These are phyloP conservation scores for Borostomias antarcticus DNA, from an alignment of 2,797 vertebrate species.

Conservation along the genomic window DNA sequence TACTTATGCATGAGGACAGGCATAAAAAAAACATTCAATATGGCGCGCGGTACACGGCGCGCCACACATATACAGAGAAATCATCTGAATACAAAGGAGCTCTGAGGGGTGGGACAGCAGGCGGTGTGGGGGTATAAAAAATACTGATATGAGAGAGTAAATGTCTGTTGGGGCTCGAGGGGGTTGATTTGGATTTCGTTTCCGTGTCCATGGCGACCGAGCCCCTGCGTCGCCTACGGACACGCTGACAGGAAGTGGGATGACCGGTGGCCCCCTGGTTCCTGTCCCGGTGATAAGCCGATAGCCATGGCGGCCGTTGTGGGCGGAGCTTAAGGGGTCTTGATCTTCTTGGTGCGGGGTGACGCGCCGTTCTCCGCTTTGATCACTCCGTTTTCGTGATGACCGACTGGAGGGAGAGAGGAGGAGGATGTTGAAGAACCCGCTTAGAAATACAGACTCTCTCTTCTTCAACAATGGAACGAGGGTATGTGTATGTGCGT, in stretches of 20 bases:
- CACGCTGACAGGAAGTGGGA: conserved; percentile 41
- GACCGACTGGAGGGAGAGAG: conserved; percentile 70
- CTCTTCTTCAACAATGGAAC: no score
- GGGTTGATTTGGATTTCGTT: conserved; percentile 52
- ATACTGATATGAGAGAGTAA: conserved; percentile 72
- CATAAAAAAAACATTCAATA: conserved; percentile 50
- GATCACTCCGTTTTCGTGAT: conserved; percentile 91
- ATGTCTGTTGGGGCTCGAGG: conserved; percentile 64
- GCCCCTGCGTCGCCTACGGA: conserved; percentile 52
- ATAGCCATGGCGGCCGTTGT: conserved; percentile 48
- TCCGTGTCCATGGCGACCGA: conserved; percentile 61
- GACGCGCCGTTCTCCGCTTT: conserved; percentile 94
- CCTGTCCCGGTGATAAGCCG: conserved; percentile 49
- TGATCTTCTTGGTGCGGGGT: conserved; percentile 92
- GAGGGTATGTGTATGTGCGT: no score
- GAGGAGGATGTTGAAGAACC: background rate
- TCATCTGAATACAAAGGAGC: conserved; percentile 50
- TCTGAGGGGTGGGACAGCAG: conserved; percentile 47
- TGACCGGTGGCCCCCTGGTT: conserved; percentile 41
- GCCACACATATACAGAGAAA: conserved; percentile 35
- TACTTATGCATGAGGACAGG: conserved; percentile 63
- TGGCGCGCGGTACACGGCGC: conserved; percentile 25
- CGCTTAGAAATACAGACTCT: background rate
- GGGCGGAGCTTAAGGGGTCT: conserved; percentile 82
- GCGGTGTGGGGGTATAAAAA: conserved; percentile 54